These are phyloP conservation scores for Drosophila bunnanda DNA, from an alignment of 2,888 invertebrate genomes.

Conservation along the genomic window DNA sequence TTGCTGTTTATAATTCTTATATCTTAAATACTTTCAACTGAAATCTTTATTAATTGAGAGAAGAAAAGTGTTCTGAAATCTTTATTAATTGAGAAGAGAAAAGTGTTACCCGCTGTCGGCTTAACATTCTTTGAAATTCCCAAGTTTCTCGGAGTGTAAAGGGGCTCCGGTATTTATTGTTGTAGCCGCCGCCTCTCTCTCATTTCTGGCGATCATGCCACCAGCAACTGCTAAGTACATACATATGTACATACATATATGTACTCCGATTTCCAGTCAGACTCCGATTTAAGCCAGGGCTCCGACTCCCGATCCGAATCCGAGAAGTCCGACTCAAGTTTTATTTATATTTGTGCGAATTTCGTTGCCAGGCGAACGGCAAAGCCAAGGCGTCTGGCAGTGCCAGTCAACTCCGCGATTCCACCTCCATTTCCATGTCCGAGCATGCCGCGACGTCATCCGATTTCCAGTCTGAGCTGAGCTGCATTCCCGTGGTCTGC, in stretches of 20 bases:
- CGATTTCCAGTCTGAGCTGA: constrained; percentile 30
- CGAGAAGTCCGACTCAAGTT: constrained; percentile 29
- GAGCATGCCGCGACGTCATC: constrained; percentile 41
- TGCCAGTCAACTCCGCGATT: constrained; percentile 38
- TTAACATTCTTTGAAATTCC: constrained; percentile 1
- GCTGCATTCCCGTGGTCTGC: constrained; percentile 4
- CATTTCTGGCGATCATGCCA: constrained; percentile 63
- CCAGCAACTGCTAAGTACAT: constrained; percentile 16
- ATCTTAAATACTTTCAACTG: not conserved
- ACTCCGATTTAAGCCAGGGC: constrained; percentile 26
- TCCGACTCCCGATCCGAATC: constrained; percentile 6
- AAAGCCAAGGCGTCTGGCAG: constrained; percentile 43
- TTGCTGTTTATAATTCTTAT: not conserved
- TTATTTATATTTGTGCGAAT: constrained; percentile 48
- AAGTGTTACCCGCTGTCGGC: not conserved
- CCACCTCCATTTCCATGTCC: constrained; percentile 39
- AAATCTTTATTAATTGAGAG: constrained; percentile 3
- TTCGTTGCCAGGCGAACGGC: constrained; percentile 27
- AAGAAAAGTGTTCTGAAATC: not conserved
- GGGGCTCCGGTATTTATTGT: constrained; percentile 16
- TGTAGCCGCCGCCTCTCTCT: constrained; percentile 48
- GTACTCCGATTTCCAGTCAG: constrained; percentile 18
- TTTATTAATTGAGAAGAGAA: not conserved
- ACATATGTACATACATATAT: not conserved
- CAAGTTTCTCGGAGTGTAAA: constrained; percentile 24